phyloP scores from a whole-genome alignment of 2,888 invertebrate genomes.

The Dryadula phaetusa region DNA sequence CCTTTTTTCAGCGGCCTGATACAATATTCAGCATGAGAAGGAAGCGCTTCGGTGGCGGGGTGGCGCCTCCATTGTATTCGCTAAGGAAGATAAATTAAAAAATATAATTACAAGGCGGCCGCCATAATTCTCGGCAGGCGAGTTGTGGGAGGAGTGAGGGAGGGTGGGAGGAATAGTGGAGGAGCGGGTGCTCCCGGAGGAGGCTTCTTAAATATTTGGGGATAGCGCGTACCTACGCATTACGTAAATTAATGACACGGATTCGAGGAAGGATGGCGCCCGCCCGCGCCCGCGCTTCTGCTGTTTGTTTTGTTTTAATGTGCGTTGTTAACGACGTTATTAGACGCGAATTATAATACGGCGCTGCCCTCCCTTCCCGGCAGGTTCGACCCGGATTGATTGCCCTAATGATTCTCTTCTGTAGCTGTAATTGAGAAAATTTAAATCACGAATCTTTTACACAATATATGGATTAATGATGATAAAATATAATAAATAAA shows the following conservation, averaged over 20 bases:
- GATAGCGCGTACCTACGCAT: slow-evolving; percentile 85
- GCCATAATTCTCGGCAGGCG: slow-evolving; percentile 85
- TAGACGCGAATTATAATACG: slow-evolving; percentile 78
- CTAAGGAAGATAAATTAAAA: slow-evolving; percentile 89
- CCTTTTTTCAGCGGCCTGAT: slow-evolving; percentile 84
- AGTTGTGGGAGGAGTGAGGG: slow-evolving; percentile 62
- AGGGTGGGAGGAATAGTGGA: slow-evolving; percentile 74
- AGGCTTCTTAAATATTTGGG: slow-evolving; percentile 85
- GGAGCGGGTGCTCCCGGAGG: slow-evolving; percentile 82
- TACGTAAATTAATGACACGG: slow-evolving; percentile 85
- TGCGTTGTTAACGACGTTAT: slow-evolving; percentile 83
- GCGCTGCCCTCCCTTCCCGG: slow-evolving; percentile 52
- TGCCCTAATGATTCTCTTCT: slow-evolving; percentile 79
- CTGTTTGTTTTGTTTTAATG: slow-evolving; percentile 84
- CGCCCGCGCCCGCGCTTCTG: slow-evolving; percentile 68
- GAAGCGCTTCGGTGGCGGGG: slow-evolving; percentile 83
- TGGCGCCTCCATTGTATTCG: slow-evolving; percentile 85
- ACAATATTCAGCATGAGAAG: slow-evolving; percentile 85
- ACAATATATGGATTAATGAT: slow-evolving; percentile 61
- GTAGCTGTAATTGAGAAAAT: slow-evolving; percentile 77
- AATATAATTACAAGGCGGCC: slow-evolving; percentile 88
- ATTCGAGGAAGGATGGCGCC: slow-evolving; percentile 84
- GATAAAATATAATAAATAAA: slow-evolving; percentile 26
- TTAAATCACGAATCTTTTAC: slow-evolving; percentile 66
- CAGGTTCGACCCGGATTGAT: slow-evolving; percentile 64